phyloP scores from a whole-genome alignment of 2,797 vertebrate genomes.

The Platalea minor region DNA sequence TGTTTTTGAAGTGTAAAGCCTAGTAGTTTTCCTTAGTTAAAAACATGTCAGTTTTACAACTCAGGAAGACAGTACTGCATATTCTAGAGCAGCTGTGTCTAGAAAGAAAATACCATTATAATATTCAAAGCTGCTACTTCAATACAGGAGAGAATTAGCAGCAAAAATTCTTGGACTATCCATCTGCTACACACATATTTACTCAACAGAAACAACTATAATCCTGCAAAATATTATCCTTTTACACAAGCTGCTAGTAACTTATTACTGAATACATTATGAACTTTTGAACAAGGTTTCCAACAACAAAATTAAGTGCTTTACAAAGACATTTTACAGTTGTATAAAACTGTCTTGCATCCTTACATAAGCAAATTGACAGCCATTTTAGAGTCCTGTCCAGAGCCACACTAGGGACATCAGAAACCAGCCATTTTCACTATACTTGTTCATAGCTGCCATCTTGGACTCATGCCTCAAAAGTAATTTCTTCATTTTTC shows the following conservation, averaged over 20 bases:
- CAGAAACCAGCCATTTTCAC: background rate
- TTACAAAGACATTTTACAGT: background rate
- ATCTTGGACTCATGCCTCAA: background rate
- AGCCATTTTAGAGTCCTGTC: background rate
- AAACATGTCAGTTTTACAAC: background rate
- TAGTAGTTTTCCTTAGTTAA: background rate
- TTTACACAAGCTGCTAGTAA: background rate
- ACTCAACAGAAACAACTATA: background rate
- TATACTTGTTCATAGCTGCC: background rate
- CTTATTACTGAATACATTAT: background rate
- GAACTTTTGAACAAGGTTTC: background rate
- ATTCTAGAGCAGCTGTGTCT: slow-evolving; percentile 3
- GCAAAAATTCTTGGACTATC: background rate
- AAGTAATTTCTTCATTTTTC: background rate
- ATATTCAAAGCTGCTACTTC: background rate
- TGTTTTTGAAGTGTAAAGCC: background rate
- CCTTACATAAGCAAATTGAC: background rate
- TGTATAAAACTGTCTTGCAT: background rate
- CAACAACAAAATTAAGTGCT: background rate
- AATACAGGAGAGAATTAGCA: background rate
- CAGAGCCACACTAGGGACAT: background rate
- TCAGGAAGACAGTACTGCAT: background rate
- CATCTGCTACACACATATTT: background rate
- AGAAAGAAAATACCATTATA: background rate
- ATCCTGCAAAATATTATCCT: background rate